A percentile compares a stretch with the other conserved stretches of the same genome.
These are phyloP conservation scores for Tarsius wallacei DNA, from an alignment of 2,797 vertebrate species.

Conservation along the genomic window DNA sequence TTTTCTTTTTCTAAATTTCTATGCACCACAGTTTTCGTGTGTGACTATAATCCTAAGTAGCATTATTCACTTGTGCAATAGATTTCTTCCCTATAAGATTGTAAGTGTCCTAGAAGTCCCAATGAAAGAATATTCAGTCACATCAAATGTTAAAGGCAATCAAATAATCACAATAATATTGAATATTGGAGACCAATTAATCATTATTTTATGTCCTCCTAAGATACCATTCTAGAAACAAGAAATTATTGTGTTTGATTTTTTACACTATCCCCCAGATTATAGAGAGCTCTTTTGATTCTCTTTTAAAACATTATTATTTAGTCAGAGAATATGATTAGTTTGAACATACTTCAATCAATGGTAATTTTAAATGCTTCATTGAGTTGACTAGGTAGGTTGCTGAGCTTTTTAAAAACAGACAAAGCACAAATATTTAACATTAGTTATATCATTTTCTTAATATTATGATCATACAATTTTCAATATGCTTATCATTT, in stretches of 20 bases:
- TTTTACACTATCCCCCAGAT: background rate
- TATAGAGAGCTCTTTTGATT: background rate
- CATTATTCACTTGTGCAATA: too few species aligned
- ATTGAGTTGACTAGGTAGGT: background rate
- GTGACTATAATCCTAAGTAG: background rate
- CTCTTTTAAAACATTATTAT: background rate
- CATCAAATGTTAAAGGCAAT: background rate
- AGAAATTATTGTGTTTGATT: background rate
- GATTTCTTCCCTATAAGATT: background rate
- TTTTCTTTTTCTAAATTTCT: background rate
- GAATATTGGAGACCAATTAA: background rate
- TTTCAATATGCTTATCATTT: constrained; percentile 8
- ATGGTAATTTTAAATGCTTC: background rate
- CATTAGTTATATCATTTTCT: background rate
- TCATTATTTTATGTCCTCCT: background rate
- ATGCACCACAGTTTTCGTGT: background rate
- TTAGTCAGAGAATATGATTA: background rate
- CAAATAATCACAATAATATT: background rate
- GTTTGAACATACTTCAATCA: background rate
- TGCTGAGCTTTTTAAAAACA: background rate
- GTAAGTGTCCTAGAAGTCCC: background rate
- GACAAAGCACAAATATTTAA: background rate
- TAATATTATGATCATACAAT: background rate
- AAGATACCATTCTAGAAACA: background rate
- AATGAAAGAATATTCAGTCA: background rate